phyloP scores from a whole-genome alignment of 92 coral and sea anemone genomes.

The Isaurus tuberculatus region DNA sequence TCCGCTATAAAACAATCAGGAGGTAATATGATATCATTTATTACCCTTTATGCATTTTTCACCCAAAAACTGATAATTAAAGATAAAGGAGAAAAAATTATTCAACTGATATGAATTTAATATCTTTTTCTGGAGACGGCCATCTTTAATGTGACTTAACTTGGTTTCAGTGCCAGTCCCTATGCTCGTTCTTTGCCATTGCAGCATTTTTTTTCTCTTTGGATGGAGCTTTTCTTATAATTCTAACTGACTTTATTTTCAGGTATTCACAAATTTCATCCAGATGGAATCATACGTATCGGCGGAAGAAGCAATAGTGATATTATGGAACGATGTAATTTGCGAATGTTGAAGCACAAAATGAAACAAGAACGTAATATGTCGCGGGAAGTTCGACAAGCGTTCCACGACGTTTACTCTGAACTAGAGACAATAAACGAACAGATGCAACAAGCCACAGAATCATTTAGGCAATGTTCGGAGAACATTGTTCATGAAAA shows the following conservation, averaged over 20 bases:
- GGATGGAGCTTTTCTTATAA: background rate
- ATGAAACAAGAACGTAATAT: constrained; percentile 62
- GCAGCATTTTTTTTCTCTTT: background rate
- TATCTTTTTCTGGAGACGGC: too few relatives aligned
- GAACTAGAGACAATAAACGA: constrained; percentile 70
- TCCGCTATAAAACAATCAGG: too few relatives aligned
- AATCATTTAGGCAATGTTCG: constrained; percentile 78
- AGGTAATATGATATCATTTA: too few relatives aligned
- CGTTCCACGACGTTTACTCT: constrained; percentile 69
- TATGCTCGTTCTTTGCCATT: too few relatives aligned
- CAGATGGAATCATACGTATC: constrained; percentile 83
- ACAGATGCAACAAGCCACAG: constrained; percentile 75
- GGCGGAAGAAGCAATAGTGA: constrained; percentile 96
- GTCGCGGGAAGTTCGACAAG: constrained; percentile 72
- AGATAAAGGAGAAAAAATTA: too few relatives aligned
- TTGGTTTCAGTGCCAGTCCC: too few relatives aligned
- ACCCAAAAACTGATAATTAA: too few relatives aligned
- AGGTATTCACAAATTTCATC: constrained; percentile 88
- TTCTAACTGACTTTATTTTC: background rate
- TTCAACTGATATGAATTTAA: too few relatives aligned
- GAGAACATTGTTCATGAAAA: constrained; percentile 81
- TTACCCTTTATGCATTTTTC: too few relatives aligned
- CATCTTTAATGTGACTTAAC: too few relatives aligned
- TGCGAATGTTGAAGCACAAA: constrained; percentile 69
- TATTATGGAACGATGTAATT: constrained; percentile 66